Conservation (phyloP, 2,113 vertebrate genomes). For the Pseudorasbora parva region DNA sequence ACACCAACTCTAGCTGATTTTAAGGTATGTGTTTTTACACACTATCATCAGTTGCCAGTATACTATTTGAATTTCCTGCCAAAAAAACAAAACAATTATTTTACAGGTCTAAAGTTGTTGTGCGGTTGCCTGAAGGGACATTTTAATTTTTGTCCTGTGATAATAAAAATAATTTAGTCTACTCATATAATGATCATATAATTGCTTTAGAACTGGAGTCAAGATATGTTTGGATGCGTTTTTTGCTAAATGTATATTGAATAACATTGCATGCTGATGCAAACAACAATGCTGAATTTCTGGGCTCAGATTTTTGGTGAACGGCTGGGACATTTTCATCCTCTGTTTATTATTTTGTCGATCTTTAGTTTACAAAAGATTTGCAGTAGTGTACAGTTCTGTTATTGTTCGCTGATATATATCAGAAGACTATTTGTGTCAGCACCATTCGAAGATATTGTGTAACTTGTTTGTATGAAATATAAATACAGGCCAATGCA, state of each 20-base stretch:
- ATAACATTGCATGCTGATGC: background rate
- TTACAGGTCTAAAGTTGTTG: background rate
- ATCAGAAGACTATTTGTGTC: background rate
- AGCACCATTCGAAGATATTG: background rate
- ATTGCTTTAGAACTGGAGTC: background rate
- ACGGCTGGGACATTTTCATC: background rate
- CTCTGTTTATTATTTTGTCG: background rate
- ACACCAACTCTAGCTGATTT: conserved; percentile 59
- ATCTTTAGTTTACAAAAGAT: background rate
- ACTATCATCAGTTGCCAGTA: background rate
- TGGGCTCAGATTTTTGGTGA: background rate
- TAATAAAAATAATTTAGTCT: background rate
- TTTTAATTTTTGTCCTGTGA: background rate
- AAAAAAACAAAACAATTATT: background rate
- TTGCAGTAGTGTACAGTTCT: background rate
- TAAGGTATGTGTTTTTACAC: conserved; percentile 60
- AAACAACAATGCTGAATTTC: background rate
- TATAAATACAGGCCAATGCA: too few species aligned
- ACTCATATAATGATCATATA: background rate
- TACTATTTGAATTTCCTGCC: background rate
- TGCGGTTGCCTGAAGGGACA: too few species aligned
- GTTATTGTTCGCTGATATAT: background rate
- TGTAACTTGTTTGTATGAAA: background rate
- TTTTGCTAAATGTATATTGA: background rate
- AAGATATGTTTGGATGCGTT: background rate